Percentiles rank a stretch among this genome's conserved stretches.
Conservation (phyloP, 2,113 vertebrate genomes). For the Notarius lentiginosus region DNA sequence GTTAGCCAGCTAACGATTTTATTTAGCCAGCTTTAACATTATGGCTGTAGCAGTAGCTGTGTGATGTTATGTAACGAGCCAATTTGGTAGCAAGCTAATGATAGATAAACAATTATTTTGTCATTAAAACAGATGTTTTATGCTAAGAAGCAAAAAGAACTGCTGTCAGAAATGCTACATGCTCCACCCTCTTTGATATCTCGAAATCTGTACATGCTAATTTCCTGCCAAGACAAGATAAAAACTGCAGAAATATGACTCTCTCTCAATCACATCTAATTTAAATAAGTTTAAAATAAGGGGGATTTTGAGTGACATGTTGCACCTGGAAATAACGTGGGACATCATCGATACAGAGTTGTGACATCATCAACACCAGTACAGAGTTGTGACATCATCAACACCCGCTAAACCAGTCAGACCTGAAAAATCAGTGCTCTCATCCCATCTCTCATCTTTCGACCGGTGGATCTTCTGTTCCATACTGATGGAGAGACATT, state of each 20-base stretch:
- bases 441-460: not conserved
- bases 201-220: not conserved
- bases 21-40: not conserved
- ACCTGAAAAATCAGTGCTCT: not conserved
- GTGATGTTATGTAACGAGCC: not conserved
- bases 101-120: not conserved
- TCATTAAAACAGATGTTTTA: not conserved
- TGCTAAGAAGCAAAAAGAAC: not conserved
- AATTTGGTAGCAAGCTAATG: not conserved
- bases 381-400: conserved; percentile 4
- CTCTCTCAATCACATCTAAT: not conserved
- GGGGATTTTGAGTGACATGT: not conserved
- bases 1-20: conserved; percentile 12
- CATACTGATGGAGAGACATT: not conserved
- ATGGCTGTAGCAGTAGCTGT: not conserved
- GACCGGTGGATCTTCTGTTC: not conserved
- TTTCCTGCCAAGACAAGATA: not conserved
- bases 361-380: not conserved
- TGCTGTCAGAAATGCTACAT: not conserved
- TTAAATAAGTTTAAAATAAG: not conserved
- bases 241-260: not conserved
- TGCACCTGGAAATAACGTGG: not conserved
- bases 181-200: not conserved
- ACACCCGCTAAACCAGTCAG: not conserved
- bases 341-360: conserved; percentile 1